Percentiles rank a stretch among this genome's conserved stretches.
phyloP scores from a whole-genome alignment of 2,113 vertebrate genomes.

The Isurus oxyrinchus region DNA sequence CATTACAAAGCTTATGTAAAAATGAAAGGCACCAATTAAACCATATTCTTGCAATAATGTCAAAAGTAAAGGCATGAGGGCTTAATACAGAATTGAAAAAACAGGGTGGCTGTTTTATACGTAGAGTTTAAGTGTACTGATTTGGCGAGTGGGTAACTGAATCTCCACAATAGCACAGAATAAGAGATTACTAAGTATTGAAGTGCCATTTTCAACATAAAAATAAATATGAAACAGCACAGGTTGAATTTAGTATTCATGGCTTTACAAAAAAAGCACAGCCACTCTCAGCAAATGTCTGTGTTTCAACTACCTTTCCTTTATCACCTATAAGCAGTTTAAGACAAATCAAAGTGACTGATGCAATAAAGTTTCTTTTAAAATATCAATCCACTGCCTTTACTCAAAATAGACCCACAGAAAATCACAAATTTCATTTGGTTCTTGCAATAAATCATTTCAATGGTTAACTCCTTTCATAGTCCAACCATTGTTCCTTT shows the following conservation, averaged over 20 bases:
- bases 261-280: not conserved
- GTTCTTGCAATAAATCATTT: constrained; percentile 15
- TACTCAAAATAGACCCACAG: not conserved
- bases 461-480: not conserved
- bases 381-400: not conserved
- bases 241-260: not conserved
- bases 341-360: not conserved
- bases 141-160: not conserved
- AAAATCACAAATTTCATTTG: not conserved
- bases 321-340: not conserved
- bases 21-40: constrained; percentile 36
- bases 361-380: not conserved
- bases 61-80: not conserved
- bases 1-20: constrained; percentile 27
- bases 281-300: too few relatives aligned
- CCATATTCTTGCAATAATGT: not conserved
- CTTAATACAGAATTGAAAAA: not conserved
- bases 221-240: not conserved
- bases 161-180: not conserved
- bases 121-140: not conserved
- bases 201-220: constrained; percentile 20
- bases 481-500: not conserved
- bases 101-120: not conserved
- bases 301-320: not conserved
- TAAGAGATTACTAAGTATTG: not conserved